Percentiles rank a stretch among this genome's conserved stretches.
These are phyloP conservation scores for Chironomus riparius DNA, from an alignment of 2,888 invertebrate species.

Conservation along the genomic window DNA sequence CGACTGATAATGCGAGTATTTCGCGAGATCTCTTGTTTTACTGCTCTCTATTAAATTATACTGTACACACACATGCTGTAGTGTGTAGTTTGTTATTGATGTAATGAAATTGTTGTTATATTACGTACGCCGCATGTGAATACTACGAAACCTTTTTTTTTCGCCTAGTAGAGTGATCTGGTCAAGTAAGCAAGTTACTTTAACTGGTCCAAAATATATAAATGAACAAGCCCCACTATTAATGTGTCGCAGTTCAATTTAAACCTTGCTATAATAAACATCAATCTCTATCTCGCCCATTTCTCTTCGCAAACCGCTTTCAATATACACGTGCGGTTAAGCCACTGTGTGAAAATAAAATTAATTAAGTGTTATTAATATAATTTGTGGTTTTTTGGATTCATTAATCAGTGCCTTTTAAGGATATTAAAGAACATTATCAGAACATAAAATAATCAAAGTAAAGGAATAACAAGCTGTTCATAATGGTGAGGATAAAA, in stretches of 20 bases:
- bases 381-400: too few relatives aligned
- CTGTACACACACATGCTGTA: neutral
- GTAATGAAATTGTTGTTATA: neutral
- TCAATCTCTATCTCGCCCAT: neutral
- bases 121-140: neutral
- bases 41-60: neutral
- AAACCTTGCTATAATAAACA: slow-evolving; percentile 28
- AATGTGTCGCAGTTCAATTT: slow-evolving; percentile 31
- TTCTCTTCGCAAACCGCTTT: neutral
- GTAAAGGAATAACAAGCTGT: too few relatives aligned
- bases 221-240: slow-evolving; percentile 33
- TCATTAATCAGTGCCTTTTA: too few relatives aligned
- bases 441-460: too few relatives aligned
- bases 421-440: too few relatives aligned
- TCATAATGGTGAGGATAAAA: too few relatives aligned
- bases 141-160: neutral
- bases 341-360: neutral
- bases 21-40: neutral
- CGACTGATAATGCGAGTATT: neutral
- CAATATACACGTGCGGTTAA: neutral
- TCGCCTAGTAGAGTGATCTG: neutral
- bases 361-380: neutral
- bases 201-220: slow-evolving; percentile 30
- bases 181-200: slow-evolving; percentile 13
- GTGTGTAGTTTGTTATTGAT: neutral